phyloP scores from a whole-genome alignment of 2,888 invertebrate species.

The Limnephilus auricula region DNA sequence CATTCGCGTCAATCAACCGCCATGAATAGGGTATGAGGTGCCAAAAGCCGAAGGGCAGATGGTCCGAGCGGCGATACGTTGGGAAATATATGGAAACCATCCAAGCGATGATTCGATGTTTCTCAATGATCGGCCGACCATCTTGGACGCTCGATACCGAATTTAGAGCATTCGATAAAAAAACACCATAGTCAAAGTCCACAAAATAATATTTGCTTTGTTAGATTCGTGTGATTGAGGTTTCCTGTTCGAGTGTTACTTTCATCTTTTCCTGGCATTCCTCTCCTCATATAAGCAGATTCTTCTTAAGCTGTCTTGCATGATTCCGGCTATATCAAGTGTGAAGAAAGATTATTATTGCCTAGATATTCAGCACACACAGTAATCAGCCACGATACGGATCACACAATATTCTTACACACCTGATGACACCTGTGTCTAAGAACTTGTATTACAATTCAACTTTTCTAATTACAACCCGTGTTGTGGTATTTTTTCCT shows the following conservation, averaged over 20 bases:
- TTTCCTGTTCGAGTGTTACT: not conserved
- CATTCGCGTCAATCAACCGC: not conserved
- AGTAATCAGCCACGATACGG: not conserved
- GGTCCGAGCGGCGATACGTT: not conserved
- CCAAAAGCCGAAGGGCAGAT: constrained; percentile 41
- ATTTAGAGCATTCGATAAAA: not conserved
- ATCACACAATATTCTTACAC: not conserved
- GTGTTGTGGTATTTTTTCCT: not conserved
- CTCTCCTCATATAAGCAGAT: not conserved
- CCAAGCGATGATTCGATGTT: not conserved
- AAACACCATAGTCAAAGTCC: not conserved
- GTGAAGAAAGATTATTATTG: not conserved
- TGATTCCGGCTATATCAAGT: not conserved
- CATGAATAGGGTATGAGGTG: constrained; percentile 3
- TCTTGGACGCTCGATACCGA: too few relatives aligned
- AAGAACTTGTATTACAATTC: not conserved
- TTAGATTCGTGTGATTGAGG: not conserved
- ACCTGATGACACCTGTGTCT: not conserved
- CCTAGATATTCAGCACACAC: not conserved
- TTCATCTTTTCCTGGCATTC: not conserved
- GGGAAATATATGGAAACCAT: constrained; percentile 25
- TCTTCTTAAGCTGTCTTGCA: not conserved
- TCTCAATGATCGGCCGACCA: not conserved
- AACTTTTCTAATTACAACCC: not conserved
- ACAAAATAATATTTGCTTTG: not conserved